These are phyloP conservation scores for Prenolepis imparis DNA, from an alignment of 2,888 invertebrate genomes.

Conservation along the genomic window DNA sequence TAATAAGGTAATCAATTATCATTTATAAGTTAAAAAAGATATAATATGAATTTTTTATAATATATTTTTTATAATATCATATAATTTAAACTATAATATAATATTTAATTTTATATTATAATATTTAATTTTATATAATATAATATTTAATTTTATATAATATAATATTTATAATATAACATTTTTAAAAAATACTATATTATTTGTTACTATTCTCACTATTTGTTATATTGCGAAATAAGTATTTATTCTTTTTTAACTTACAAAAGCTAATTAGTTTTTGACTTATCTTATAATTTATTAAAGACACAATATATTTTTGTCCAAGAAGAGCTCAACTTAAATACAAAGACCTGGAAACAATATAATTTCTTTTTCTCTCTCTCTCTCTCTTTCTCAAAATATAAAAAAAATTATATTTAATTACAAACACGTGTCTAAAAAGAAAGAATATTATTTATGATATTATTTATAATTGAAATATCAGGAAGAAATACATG, in stretches of 20 bases:
- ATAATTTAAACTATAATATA: neutral
- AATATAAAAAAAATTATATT: neutral
- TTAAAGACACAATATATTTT: conserved; percentile 3
- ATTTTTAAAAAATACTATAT: neutral
- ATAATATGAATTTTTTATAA: neutral
- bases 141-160: neutral
- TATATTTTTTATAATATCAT: neutral
- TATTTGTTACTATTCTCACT: neutral
- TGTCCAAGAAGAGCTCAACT: neutral
- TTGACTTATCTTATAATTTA: neutral
- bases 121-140: neutral
- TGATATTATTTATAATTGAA: neutral
- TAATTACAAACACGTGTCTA: neutral
- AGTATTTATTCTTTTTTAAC: conserved; percentile 10
- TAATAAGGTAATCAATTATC: neutral
- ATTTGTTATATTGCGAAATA: neutral
- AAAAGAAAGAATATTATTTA: neutral
- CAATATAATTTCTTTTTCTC: neutral
- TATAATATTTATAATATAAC: neutral
- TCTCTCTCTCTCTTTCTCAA: neutral
- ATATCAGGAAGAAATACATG: neutral
- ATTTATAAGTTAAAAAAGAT: neutral
- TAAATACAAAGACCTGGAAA: neutral
- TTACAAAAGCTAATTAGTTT: neutral
- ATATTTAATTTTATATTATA: neutral